phyloP scores from a whole-genome alignment of 2,113 vertebrate species.

The Macrotus californicus region DNA sequence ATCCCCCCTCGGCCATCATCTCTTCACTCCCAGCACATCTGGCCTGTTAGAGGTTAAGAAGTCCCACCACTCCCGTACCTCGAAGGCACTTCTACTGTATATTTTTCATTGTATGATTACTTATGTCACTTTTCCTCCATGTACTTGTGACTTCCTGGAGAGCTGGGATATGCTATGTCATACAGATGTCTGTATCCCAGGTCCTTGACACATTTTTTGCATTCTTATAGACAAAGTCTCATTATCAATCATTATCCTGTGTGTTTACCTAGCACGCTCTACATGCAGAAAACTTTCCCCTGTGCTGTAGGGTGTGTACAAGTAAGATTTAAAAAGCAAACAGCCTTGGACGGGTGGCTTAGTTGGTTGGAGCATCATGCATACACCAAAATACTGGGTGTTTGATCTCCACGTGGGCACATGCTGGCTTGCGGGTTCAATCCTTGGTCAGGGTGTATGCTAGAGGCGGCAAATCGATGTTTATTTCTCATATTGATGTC shows the following conservation, averaged over 20 bases:
- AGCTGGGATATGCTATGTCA: neutral
- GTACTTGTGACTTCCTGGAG: neutral
- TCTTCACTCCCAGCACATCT: neutral
- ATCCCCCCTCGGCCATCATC: neutral
- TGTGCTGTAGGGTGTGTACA: neutral
- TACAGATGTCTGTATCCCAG: neutral
- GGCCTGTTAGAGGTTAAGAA: neutral
- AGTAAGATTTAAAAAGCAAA: neutral
- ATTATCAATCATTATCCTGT: neutral
- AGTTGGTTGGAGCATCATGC: no score
- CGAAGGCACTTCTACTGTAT: neutral
- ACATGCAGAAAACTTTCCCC: neutral
- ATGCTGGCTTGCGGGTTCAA: no score
- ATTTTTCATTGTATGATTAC: neutral
- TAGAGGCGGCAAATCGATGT: no score
- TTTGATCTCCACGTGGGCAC: no score
- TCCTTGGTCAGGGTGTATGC: no score
- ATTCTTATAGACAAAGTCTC: neutral
- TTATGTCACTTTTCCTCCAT: neutral
- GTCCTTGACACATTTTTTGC: neutral
- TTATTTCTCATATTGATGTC: no score
- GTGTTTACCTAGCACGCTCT: neutral
- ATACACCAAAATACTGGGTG: no score
- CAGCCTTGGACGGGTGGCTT: no score
- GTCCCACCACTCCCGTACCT: fast-evolving